Base-by-base conservation (phyloP, 1,140 invertebrate genomes). In the Microplitis demolitor region DNA sequence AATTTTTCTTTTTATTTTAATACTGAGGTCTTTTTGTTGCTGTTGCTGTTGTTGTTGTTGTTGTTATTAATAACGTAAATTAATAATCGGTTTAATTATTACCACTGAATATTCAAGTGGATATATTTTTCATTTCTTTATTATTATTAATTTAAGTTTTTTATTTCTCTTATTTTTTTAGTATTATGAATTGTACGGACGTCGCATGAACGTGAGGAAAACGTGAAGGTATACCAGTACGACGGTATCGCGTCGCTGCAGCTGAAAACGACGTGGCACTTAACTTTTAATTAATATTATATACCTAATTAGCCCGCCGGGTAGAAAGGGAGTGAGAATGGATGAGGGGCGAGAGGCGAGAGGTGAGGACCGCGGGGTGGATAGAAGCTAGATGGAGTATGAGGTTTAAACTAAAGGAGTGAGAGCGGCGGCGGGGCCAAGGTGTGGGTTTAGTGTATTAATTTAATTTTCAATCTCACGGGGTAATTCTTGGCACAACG, bases 401-500 rank as follows among this genome's bases (percentile, higher is more conserved):
- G 53, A 14, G 66, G 35, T 9, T 45, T 45, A 58, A 66, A 58
- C 16, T 50, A 54, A 62, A 16, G 60, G 53, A 66, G 37, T n/a
- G 31, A 24, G 11, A n/a, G 67, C 14, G 33, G 14, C n/a, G 61
- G 0, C 53, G 78, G 78, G 78, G 77, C 75, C 78, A 34, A 54
- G 50, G 66, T 67, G 66, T 67, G 81, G 83, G 78, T 84, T 86
- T 87, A 86, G 85, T 86, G 84, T 87, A 87, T 87, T 87, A 87
- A 87, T 87, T 87, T 87, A 87, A 87, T 87, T 87, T 87, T 87
- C 85, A 87, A 87, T 87, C 83, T 87, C 86, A 85, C 85, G 83
- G 83, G 84, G 83, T 86, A 87, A 87, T 87, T 87, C 86, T 85
- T 86, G 83, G 83, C 80, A 83, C 84, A 83, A 84, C 83, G 83